phyloP scores from a whole-genome alignment of 2,797 vertebrate genomes.

The Gymnodraco acuticeps region DNA sequence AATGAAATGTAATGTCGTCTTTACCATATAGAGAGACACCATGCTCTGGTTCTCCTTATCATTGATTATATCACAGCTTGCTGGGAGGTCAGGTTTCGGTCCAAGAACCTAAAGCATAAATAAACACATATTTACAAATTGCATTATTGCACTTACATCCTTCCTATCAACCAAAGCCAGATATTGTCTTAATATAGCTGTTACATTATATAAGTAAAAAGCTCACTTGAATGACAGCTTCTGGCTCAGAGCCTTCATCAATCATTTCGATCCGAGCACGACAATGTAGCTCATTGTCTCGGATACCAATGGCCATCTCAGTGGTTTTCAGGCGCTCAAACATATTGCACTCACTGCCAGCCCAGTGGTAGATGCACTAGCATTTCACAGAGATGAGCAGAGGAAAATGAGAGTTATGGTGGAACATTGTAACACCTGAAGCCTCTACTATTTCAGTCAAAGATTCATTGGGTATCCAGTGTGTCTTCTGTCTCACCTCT shows the following conservation, averaged over 20 bases:
- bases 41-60: conserved; percentile 57
- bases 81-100: conserved; percentile 71
- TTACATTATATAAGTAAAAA: background rate
- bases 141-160: background rate
- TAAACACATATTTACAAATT: conserved; percentile 10
- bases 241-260: conserved; percentile 76
- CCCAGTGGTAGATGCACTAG: conserved; percentile 84
- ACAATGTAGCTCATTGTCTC: conserved; percentile 80
- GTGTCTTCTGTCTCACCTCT: conserved; percentile 63
- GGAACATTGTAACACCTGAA: background rate
- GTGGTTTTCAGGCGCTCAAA: conserved; percentile 80
- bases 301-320: conserved; percentile 78
- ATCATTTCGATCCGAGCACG: conserved; percentile 65
- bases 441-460: background rate
- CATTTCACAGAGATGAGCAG: conserved; percentile 1
- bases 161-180: background rate
- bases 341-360: conserved; percentile 74
- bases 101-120: conserved; percentile 77
- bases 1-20: background rate
- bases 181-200: background rate
- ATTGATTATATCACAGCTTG: conserved; percentile 35
- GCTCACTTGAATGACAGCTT: conserved; percentile 71
- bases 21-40: conserved; percentile 80
- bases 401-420: background rate
- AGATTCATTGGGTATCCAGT: background rate